Conservation (phyloP, 2,113 vertebrate species). For the Nicator chloris region DNA sequence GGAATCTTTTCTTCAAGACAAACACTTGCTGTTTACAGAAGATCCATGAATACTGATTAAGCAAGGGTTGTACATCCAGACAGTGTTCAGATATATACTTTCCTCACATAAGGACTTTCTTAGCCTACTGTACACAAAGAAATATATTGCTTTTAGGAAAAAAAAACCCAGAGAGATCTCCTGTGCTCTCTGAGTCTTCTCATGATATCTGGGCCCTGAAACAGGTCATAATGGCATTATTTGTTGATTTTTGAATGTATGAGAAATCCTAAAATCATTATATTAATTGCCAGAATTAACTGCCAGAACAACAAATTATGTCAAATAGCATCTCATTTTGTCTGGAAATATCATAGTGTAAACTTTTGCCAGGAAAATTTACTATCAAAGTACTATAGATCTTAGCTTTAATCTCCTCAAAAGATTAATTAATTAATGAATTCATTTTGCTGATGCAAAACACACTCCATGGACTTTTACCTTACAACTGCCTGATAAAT, state of each 20-base stretch:
- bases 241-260: background rate
- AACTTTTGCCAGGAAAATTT: background rate
- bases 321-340: background rate
- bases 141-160: background rate
- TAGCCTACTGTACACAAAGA: background rate
- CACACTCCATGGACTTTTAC: background rate
- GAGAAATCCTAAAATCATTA: background rate
- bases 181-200: background rate
- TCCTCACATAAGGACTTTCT: background rate
- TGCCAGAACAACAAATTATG: background rate
- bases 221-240: background rate
- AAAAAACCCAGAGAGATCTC: background rate
- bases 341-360: background rate
- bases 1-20: constrained; percentile 2
- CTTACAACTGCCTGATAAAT: background rate
- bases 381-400: background rate
- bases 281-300: background rate
- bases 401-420: background rate
- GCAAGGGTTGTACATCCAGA: background rate
- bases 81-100: background rate
- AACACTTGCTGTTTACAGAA: background rate
- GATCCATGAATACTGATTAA: background rate
- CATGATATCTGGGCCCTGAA: background rate
- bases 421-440: background rate
- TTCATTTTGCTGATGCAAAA: background rate